Evolutionary conservation across 2,113 vertebrate genomes (phyloP), one percentile per base, ranked within the genome.

Genomic region (Cygnus atratus): DNA sequence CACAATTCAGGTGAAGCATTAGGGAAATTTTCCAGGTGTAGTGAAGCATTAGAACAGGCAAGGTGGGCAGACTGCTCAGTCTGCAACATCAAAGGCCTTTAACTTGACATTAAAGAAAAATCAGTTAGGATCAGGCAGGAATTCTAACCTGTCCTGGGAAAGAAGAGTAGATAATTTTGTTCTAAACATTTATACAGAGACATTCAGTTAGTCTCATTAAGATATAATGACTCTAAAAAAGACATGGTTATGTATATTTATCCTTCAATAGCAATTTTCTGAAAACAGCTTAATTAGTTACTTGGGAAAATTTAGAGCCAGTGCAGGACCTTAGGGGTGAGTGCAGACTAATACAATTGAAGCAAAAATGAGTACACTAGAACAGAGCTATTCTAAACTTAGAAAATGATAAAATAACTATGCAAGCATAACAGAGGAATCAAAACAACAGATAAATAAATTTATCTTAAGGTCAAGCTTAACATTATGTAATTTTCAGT

Each of bases 381-480:
- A 78, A 44, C 1, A 48, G 54, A 87, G 48, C 12, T 65, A 61
- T 20, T n/a, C 41, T 21, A 72, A 10, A 28, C 19, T 88, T 72
- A 43, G n/a, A 58, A 90, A 88, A 90, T 5, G 2, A 2, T 52
- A 79, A 63, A 68, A 28, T 58, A 66, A 33, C 2, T 61, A 21
- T 3, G 2, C 1, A 0, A 52, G 19, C 48, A 6, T 24, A 18
- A 43, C 0, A 85, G 9, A 65, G 6, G 14, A 84, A 61, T 25
- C 26, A 33, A 55, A 70, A 20, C 12, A 90, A 77, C 0, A 3
- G 13, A 75, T 15, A 59, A 78, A 39, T 5, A 59, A 37, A 4
- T 33, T 39, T 48, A 77, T 35, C 61, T 76, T 71, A 82, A 77
- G 33, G 9, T 50, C 26, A 59, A 72, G 6, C 9, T 78, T 71